Evolutionary conservation across 2,113 vertebrate genomes (phyloP).

Genomic region (Emydocephalus ijimae): DNA sequence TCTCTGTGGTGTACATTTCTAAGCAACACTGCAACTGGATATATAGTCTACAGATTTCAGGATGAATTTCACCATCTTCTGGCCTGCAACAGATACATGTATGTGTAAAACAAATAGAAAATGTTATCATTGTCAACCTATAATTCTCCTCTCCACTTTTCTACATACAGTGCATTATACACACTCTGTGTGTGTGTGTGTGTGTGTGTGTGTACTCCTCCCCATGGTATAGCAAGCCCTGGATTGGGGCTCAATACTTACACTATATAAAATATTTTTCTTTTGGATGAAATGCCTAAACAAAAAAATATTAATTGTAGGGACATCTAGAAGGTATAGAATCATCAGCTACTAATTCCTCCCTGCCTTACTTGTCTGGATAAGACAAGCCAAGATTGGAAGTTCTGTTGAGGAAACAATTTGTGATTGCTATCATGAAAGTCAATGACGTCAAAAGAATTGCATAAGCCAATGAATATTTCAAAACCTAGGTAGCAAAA

Average conservation of each 20-base stretch:
- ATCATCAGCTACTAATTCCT: not conserved
- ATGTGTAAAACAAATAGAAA: not conserved
- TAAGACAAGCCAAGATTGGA: not conserved
- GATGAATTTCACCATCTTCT: constrained; percentile 96
- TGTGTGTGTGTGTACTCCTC: no score
- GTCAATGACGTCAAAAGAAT: not conserved
- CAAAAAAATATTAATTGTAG: not conserved
- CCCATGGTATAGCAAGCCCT: no score
- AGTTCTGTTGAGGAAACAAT: not conserved
- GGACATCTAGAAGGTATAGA: not conserved
- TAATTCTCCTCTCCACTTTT: not conserved
- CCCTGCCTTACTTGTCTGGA: not conserved
- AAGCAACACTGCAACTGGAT: constrained; percentile 97
- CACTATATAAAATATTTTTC: not conserved
- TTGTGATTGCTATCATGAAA: not conserved
- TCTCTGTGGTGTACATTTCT: constrained; percentile 98
- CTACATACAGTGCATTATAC: not conserved
- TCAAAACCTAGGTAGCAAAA: not conserved
- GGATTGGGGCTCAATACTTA: no score
- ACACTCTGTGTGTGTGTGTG: not conserved
- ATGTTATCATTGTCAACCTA: not conserved
- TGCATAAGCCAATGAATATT: not conserved
- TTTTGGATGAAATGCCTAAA: not conserved
- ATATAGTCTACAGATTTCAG: constrained; percentile 95
- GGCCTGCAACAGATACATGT: constrained; percentile 71